Conservation (phyloP, 37 sponge, comb jelly and placozoan species). For the Geodia barretti region DNA sequence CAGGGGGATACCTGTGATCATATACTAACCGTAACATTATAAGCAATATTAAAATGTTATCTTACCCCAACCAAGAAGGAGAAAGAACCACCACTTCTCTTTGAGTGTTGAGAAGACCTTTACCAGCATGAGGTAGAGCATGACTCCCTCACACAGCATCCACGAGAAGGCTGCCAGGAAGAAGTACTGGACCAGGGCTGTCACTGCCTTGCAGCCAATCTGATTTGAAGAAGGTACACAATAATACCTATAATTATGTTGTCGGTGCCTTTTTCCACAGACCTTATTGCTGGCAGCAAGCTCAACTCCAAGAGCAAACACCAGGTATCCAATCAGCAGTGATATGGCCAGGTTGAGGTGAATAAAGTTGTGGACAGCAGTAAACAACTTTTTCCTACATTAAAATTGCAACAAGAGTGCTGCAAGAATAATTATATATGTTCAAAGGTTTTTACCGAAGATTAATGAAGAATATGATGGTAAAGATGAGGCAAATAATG, state of each 20-base stretch:
- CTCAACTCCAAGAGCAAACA: slow-evolving; percentile 15
- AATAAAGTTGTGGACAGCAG: neutral
- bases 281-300: slow-evolving; percentile 2
- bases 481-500: neutral
- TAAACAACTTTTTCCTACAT: neutral
- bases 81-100: slow-evolving; percentile 26
- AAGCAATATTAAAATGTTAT: too few relatives aligned
- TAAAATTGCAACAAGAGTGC: too few relatives aligned
- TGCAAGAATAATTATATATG: too few relatives aligned
- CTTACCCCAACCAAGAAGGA: slow-evolving; percentile 36
- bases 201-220: slow-evolving; percentile 17
- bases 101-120: slow-evolving; percentile 13
- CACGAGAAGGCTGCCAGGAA: slow-evolving; percentile 25
- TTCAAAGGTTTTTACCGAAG: neutral
- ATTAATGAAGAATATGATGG: neutral
- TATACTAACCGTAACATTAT: too few relatives aligned
- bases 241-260: neutral
- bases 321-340: neutral
- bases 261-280: too few relatives aligned
- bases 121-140: slow-evolving; percentile 28
- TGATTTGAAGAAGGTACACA: neutral
- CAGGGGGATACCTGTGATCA: neutral
- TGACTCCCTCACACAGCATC: slow-evolving; percentile 39
- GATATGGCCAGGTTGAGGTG: slow-evolving; percentile 22
- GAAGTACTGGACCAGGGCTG: too few relatives aligned